A percentile compares a stretch with the other conserved stretches of the same genome.
phyloP scores from a whole-genome alignment of 2,888 invertebrate genomes.

The Leptogaster cylindrica region DNA sequence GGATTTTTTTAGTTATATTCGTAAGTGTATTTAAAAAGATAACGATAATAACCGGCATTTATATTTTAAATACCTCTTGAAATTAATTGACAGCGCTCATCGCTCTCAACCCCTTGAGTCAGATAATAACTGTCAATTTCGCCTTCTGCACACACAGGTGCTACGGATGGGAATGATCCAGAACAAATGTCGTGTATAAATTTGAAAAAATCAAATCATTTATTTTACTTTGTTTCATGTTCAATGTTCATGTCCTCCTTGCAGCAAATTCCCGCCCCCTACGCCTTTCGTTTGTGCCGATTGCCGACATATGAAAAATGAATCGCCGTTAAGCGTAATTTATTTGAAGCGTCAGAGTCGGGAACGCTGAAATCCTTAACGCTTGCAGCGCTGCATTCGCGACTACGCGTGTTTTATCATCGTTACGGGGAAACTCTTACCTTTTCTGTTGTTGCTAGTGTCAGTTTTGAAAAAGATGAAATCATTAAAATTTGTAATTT shows the following conservation, averaged over 20 bases:
- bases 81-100: no score
- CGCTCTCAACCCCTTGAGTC: no score
- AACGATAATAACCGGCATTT: no score
- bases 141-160: no score
- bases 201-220: conserved; percentile 47
- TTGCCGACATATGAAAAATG: conserved; percentile 42
- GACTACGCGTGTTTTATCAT: conserved; percentile 34
- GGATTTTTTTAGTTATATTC: no score
- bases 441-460: conserved; percentile 32
- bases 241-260: background rate
- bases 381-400: background rate
- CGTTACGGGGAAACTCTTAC: conserved; percentile 9
- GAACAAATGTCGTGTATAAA: conserved; percentile 46
- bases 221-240: conserved; percentile 43
- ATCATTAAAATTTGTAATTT: conserved; percentile 41
- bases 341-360: conserved; percentile 16
- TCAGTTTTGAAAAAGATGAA: conserved; percentile 41
- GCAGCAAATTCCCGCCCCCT: background rate
- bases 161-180: conserved; percentile 12
- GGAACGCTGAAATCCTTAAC: background rate
- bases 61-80: no score
- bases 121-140: no score
- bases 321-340: conserved; percentile 40
- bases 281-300: conserved; percentile 24
- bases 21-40: no score